A percentile compares a stretch with the other conserved stretches of the same genome.
phyloP scores from a whole-genome alignment of 2,113 vertebrate species.

The Psittacula cyanocephala region DNA sequence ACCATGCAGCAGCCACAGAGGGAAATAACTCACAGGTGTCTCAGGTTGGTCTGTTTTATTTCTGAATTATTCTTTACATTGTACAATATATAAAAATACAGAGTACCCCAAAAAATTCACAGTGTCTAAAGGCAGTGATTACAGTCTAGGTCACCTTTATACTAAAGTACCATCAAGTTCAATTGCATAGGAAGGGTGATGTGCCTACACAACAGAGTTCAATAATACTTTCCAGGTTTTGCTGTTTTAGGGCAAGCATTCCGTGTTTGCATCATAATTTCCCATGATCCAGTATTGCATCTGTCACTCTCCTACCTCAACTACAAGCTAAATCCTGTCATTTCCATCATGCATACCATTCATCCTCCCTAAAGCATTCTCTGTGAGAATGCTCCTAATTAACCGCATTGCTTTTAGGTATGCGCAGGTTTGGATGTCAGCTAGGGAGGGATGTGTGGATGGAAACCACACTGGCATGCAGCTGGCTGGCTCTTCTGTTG shows the following conservation, averaged over 20 bases:
- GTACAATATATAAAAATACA: slow-evolving; percentile 98
- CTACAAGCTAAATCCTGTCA: neutral
- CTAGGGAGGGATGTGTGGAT: neutral
- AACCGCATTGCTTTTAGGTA: neutral
- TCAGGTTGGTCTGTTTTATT: slow-evolving; percentile 73
- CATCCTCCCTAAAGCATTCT: neutral
- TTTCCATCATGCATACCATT: neutral
- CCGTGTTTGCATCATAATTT: neutral
- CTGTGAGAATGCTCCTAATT: neutral
- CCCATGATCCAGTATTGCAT: neutral
- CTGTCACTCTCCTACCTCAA: neutral
- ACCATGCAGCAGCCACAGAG: fast-evolving
- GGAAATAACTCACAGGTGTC: neutral
- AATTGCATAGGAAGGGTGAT: slow-evolving; percentile 92
- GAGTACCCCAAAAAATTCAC: slow-evolving; percentile 88
- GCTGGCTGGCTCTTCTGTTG: neutral
- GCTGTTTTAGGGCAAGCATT: slow-evolving; percentile 38
- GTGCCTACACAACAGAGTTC: slow-evolving; percentile 71
- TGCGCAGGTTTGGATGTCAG: neutral
- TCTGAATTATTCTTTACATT: slow-evolving; percentile 87
- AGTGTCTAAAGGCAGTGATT: slow-evolving; percentile 97
- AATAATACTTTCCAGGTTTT: slow-evolving; percentile 51
- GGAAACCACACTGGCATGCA: neutral
- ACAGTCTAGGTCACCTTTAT: slow-evolving; percentile 87
- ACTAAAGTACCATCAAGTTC: slow-evolving; percentile 84